Conservation (phyloP, 1,140 invertebrate genomes). For the Battus philenor region DNA sequence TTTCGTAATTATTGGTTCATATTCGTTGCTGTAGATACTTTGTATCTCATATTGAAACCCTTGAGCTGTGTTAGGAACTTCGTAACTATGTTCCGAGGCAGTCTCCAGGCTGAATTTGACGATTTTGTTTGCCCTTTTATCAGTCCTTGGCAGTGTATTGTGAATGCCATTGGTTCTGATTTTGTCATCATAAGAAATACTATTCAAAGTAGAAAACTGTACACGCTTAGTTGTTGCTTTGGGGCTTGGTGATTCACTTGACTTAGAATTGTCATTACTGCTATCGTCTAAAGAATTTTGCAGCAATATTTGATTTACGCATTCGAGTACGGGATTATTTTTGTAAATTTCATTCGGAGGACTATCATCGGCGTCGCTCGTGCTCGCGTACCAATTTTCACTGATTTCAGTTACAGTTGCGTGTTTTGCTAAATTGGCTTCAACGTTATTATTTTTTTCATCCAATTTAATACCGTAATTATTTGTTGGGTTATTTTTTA, state of each 20-base stretch:
- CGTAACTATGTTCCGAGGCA: conserved; percentile 73
- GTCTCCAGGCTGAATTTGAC: conserved; percentile 75
- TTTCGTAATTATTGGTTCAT: conserved; percentile 78
- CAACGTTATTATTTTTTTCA: conserved; percentile 55
- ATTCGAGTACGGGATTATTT: conserved; percentile 85
- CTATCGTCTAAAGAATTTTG: conserved; percentile 76
- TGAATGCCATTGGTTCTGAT: conserved; percentile 47
- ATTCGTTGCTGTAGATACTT: conserved; percentile 80
- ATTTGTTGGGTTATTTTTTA: conserved; percentile 38
- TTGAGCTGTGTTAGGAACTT: conserved; percentile 70
- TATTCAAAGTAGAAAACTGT: conserved; percentile 73
- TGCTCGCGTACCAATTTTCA: conserved; percentile 83
- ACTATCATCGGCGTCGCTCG: conserved; percentile 82
- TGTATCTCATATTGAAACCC: conserved; percentile 78
- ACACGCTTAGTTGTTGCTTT: conserved; percentile 71
- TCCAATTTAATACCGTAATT: conserved; percentile 40
- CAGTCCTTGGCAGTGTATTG: conserved; percentile 57
- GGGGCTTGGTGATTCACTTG: conserved; percentile 66
- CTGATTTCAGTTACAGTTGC: conserved; percentile 66
- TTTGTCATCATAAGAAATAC: conserved; percentile 73
- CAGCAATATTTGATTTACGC: conserved; percentile 85
- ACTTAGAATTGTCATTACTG: conserved; percentile 69
- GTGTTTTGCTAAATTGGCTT: conserved; percentile 49
- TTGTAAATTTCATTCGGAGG: conserved; percentile 79
- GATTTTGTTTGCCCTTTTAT: conserved; percentile 69